Conservation (phyloP, 1,140 invertebrate genomes). For the Mizuhopecten yessoensis region DNA sequence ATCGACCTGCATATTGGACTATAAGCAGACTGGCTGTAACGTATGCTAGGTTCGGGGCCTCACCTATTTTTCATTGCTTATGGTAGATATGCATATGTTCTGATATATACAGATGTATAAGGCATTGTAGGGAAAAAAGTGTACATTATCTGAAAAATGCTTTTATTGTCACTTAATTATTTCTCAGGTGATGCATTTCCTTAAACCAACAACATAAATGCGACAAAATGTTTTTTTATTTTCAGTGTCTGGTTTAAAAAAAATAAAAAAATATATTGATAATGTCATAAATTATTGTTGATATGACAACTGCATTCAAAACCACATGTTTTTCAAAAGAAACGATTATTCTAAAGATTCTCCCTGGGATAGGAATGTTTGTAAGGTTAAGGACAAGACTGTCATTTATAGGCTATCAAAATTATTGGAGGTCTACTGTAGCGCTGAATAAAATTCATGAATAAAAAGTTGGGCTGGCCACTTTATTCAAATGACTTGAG, state of each 20-base stretch:
- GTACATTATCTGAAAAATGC: no score
- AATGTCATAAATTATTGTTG: background rate
- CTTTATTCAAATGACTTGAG: conserved; percentile 35
- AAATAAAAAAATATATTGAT: background rate
- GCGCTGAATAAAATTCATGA: background rate
- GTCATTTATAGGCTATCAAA: background rate
- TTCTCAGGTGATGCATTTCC: no score
- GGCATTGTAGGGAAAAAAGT: background rate
- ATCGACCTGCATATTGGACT: background rate
- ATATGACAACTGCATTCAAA: background rate
- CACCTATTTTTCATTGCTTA: background rate
- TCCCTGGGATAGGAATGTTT: no score
- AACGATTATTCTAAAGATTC: no score
- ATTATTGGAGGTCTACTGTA: background rate
- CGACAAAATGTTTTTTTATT: no score
- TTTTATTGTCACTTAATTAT: no score
- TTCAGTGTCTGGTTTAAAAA: background rate
- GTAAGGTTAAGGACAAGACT: no score
- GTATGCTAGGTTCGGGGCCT: background rate
- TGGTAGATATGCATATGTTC: background rate
- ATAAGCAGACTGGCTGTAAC: background rate
- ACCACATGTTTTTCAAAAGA: no score
- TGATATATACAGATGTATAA: conserved; percentile 2
- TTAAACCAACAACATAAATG: no score
- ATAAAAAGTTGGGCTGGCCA: conserved; percentile 30